Conservation (phyloP, 1,140 invertebrate genomes). For the Phenacoccus solenopsis region DNA sequence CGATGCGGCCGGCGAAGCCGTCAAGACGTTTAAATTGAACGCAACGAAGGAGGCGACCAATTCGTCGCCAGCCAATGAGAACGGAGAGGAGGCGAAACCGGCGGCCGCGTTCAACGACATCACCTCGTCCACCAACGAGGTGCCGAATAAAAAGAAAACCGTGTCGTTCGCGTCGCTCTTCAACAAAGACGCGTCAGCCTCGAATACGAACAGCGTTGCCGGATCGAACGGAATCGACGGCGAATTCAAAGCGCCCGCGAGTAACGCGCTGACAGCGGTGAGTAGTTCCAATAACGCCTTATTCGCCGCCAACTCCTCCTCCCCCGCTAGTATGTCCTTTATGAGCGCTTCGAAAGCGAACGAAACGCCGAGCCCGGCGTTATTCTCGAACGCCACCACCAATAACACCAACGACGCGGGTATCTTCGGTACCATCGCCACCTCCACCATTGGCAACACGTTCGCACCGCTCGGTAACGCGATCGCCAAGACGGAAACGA, state of each 20-base stretch:
- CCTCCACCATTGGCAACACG: not conserved
- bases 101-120: not conserved
- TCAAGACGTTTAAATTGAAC: too few species aligned
- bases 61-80: too few species aligned
- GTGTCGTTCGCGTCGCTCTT: not conserved
- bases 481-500: not conserved
- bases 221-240: too few species aligned
- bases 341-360: not conserved
- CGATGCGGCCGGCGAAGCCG: not conserved
- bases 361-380: not conserved
- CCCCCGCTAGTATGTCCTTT: not conserved
- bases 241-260: too few species aligned
- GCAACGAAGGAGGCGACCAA: not conserved
- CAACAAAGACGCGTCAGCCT: not conserved
- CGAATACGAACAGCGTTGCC: not conserved
- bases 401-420: not conserved
- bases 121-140: not conserved
- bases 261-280: too few species aligned
- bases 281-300: not conserved
- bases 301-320: not conserved
- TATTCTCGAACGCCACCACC: not conserved
- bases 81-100: not conserved
- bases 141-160: not conserved
- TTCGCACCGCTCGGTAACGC: not conserved
- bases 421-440: not conserved